Conservation (phyloP, 1,140 invertebrate genomes). For the Drosophila eugracilis region DNA sequence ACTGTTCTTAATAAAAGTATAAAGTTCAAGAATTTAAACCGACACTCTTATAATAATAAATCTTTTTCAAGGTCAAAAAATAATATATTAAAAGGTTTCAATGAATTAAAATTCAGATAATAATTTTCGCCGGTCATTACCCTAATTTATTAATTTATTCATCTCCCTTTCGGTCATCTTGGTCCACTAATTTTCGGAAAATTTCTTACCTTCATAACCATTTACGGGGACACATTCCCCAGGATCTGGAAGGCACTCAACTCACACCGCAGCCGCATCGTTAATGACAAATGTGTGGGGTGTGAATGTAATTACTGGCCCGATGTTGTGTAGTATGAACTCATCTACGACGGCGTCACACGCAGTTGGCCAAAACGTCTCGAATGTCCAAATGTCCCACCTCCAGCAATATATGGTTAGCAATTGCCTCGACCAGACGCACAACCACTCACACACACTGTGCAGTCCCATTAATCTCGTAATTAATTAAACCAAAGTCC, state of each 20-base stretch:
- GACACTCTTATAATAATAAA: too few relatives aligned
- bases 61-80: too few relatives aligned
- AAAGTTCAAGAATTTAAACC: too few relatives aligned
- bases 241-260: neutral
- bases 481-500: constrained; percentile 83
- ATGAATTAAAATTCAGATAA: too few relatives aligned
- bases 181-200: neutral
- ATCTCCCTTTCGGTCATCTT: too few relatives aligned
- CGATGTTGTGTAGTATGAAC: constrained; percentile 48
- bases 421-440: constrained; percentile 48
- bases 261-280: constrained; percentile 18
- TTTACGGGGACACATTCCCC: constrained; percentile 20
- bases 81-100: too few relatives aligned
- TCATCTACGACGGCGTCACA: constrained; percentile 43
- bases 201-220: constrained; percentile 24
- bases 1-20: too few relatives aligned
- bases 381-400: constrained; percentile 15
- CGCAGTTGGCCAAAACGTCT: constrained; percentile 49
- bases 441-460: constrained; percentile 38
- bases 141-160: neutral
- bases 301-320: constrained; percentile 68
- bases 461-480: constrained; percentile 76
- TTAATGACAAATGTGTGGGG: constrained; percentile 59
- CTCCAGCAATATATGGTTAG: constrained; percentile 9
- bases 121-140: neutral